Percentiles rank a stretch among this genome's conserved stretches.
phyloP scores from a whole-genome alignment of 2,888 invertebrate species.

The Agonopterix heracliana region DNA sequence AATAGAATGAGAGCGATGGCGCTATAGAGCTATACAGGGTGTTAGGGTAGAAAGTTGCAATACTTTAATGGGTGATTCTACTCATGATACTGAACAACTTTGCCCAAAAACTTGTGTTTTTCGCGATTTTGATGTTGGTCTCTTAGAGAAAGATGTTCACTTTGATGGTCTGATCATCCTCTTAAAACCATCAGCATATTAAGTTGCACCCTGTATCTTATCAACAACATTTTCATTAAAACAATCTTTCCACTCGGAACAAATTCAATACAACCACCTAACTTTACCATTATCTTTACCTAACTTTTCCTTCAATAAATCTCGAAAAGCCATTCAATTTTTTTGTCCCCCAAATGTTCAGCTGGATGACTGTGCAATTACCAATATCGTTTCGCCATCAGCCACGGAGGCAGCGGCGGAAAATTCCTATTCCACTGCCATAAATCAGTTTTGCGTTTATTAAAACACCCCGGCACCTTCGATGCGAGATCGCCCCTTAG shows the following conservation, averaged over 20 bases:
- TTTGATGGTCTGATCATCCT: no score
- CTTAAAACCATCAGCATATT: no score
- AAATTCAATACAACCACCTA: not conserved
- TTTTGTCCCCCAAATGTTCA: constrained; percentile 25
- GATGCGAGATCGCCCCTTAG: constrained; percentile 32
- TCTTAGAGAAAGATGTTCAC: no score
- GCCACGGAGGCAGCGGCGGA: constrained; percentile 36
- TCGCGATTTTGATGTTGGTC: no score
- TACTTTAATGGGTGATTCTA: no score
- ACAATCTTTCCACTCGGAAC: constrained; percentile 3
- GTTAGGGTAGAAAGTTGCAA: no score
- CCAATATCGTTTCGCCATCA: constrained; percentile 37
- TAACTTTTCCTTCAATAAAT: not conserved
- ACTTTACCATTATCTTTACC: not conserved
- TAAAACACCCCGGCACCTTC: constrained; percentile 51
- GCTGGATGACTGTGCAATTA: constrained; percentile 63
- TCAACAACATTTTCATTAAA: not conserved
- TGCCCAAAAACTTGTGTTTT: no score
- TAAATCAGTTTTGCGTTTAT: constrained; percentile 68
- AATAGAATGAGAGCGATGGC: no score
- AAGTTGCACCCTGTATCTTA: no score
- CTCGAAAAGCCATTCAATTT: not conserved
- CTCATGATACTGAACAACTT: no score
- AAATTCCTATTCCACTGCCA: constrained; percentile 51
- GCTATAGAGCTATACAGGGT: no score